Evolutionary conservation across 2,888 invertebrate genomes (phyloP), one percentile per base, ranked within the genome.

Genomic region (Morpho achilles): DNA sequence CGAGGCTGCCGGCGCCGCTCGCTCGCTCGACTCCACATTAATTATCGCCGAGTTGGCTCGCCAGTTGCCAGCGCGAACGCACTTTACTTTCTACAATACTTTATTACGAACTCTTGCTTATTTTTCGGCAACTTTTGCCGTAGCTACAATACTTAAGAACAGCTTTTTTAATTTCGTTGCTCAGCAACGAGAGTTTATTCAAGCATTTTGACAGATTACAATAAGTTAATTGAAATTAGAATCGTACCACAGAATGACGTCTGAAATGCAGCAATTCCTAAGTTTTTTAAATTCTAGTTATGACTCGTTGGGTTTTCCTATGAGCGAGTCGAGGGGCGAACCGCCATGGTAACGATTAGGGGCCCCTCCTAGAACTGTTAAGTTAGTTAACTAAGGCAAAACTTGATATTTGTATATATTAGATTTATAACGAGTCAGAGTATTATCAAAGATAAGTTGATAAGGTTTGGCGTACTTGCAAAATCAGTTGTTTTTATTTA

Each of bases 11-110:
- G 75, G 81, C 82, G 79, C 77, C 82, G 84, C 67, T 78, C 81
- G 82, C 80, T 80, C 83, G 82, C 79, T 77, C 80, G 82, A 80
- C 83, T 83, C 78, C 80, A 87, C 88, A 86, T 88, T 89, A 87
- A 89, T 89, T 89, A 88, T 82, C 83, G 83, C 76, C 76, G 84
- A 80, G 77, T 84, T 84, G 84, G 79, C 84, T 82, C 59, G 57
- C 54, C 59, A 54, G 54, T 55, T 75, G 80, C 79, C 77, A 77
- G 77, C 82, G 78, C 77, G 80, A 82, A 84, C 84, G 80, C 82
- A 84, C 80, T 82, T 83, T 85, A 89, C 88, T 89, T 90, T 90
- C 89, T 89, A 88, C 82, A 83, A 73, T 74, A 74, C 74, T 77
- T 76, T 76, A 76, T 76, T 73, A 73, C 71, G 73, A 71, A 66